Evolutionary conservation across 2,888 invertebrate species (phyloP).

Genomic region (Corbicula japonica): DNA sequence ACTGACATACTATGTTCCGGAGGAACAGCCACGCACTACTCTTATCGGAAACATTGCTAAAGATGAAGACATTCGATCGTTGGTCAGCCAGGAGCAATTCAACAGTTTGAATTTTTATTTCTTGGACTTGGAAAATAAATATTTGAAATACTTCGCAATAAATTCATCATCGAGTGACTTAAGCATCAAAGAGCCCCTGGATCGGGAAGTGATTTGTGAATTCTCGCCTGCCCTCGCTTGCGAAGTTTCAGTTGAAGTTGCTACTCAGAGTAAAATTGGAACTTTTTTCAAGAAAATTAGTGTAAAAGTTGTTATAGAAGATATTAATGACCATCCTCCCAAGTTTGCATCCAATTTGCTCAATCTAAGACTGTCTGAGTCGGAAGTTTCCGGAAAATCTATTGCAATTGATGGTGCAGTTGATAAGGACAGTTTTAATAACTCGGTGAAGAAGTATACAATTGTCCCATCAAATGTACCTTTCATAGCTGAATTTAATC

Average conservation of each 20-base stretch:
- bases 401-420: slow-evolving; percentile 71
- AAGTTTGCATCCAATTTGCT: slow-evolving; percentile 70
- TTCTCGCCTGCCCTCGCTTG: slow-evolving; percentile 68
- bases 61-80: slow-evolving; percentile 60
- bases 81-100: slow-evolving; percentile 54
- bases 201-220: slow-evolving; percentile 76
- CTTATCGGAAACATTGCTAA: slow-evolving; percentile 71
- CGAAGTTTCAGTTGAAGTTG: slow-evolving; percentile 72
- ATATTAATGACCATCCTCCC: slow-evolving; percentile 83
- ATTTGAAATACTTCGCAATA: slow-evolving; percentile 51
- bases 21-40: slow-evolving; percentile 62
- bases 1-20: slow-evolving; percentile 62
- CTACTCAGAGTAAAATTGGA: slow-evolving; percentile 72
- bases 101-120: slow-evolving; percentile 65
- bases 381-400: slow-evolving; percentile 68
- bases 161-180: slow-evolving; percentile 57
- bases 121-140: slow-evolving; percentile 56
- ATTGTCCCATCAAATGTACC: slow-evolving; percentile 71
- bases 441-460: slow-evolving; percentile 72
- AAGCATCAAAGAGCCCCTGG: slow-evolving; percentile 60
- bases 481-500: slow-evolving; percentile 70
- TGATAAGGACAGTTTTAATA: slow-evolving; percentile 75
- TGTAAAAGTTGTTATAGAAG: slow-evolving; percentile 76
- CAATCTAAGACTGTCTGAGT: slow-evolving; percentile 72
- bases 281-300: slow-evolving; percentile 77